phyloP scores from a whole-genome alignment of 2,888 invertebrate species.

The Andrena fulva region DNA sequence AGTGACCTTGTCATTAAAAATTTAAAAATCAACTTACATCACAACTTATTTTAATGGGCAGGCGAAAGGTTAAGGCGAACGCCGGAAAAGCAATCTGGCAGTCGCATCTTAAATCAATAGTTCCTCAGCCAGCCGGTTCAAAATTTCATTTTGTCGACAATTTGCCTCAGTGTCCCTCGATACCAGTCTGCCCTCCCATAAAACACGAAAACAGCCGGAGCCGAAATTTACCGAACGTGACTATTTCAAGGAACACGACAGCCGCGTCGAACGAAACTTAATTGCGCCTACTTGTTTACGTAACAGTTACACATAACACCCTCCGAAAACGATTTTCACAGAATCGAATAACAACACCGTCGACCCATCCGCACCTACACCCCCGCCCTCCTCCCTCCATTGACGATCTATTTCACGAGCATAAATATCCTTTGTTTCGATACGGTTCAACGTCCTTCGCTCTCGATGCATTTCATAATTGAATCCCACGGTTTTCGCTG shows the following conservation, averaged over 20 bases:
- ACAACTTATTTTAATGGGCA: background rate
- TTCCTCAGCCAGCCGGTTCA: background rate
- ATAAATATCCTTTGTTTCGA: conserved; percentile 26
- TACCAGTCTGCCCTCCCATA: conserved; percentile 16
- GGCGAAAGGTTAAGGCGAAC: background rate
- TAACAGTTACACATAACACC: conserved; percentile 48
- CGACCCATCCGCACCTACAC: background rate
- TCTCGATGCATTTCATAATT: conserved; percentile 24
- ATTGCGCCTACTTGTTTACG: conserved; percentile 50
- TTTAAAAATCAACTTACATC: background rate
- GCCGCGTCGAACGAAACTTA: conserved; percentile 40
- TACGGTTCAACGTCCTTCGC: conserved; percentile 7
- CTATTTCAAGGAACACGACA: conserved; percentile 46
- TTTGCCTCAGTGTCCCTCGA: conserved; percentile 23
- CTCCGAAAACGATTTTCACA: conserved; percentile 45
- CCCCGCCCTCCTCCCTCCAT: background rate
- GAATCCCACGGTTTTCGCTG: conserved; percentile 25
- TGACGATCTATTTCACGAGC: conserved; percentile 37
- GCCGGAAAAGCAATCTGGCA: background rate
- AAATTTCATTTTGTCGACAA: conserved; percentile 45
- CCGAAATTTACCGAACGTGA: conserved; percentile 52
- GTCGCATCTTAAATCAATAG: conserved; percentile 14
- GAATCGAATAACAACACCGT: conserved; percentile 39
- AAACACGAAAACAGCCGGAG: conserved; percentile 38
- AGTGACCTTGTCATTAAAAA: background rate